Conservation (phyloP, 2,797 vertebrate genomes). For the Sebastiscus albofasciatus region DNA sequence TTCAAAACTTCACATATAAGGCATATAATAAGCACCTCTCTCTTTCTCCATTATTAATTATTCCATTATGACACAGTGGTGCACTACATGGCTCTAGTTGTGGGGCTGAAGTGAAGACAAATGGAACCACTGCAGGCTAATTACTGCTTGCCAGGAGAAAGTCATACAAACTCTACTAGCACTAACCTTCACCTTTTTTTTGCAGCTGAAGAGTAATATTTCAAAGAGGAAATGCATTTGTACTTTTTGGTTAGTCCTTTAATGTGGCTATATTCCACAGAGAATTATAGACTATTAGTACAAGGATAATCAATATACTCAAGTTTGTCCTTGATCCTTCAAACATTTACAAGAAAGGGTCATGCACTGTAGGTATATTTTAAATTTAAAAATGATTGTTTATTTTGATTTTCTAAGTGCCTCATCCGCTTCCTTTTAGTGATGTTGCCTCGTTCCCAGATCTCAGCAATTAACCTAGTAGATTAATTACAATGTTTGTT, state of each 20-base stretch:
- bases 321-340: background rate
- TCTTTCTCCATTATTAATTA: conserved; percentile 60
- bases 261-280: conserved; percentile 34
- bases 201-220: conserved; percentile 30
- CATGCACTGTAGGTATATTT: background rate
- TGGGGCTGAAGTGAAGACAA: conserved; percentile 55
- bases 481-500: no score
- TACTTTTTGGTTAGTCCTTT: background rate
- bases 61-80: conserved; percentile 56
- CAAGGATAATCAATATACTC: background rate
- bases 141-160: conserved; percentile 41
- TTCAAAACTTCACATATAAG: background rate
- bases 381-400: background rate
- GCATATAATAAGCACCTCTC: no score
- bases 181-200: conserved; percentile 46
- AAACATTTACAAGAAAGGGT: background rate
- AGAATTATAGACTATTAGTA: background rate
- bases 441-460: no score
- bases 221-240: conserved; percentile 16
- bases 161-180: conserved; percentile 32
- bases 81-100: conserved; percentile 30
- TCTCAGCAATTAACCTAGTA: no score
- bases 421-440: background rate
- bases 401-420: background rate
- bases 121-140: conserved; percentile 57